Conservation (phyloP, 2,113 vertebrate species). For the Hyperoodon ampullatus region DNA sequence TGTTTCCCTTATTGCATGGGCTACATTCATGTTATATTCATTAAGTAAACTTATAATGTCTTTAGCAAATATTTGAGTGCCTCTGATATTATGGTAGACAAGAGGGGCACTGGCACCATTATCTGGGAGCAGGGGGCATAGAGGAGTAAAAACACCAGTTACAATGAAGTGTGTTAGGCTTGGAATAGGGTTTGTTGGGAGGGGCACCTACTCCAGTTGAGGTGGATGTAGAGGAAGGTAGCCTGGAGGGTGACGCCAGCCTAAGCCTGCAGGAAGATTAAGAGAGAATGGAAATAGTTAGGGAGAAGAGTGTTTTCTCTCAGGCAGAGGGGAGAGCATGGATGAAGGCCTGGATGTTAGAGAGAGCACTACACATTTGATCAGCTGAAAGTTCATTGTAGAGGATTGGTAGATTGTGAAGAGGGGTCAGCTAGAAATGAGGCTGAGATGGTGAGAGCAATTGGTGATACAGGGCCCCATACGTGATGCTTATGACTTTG, state of each 20-base stretch:
- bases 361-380: neutral
- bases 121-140: neutral
- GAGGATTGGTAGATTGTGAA: neutral
- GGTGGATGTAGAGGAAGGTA: neutral
- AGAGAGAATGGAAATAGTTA: neutral
- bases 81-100: neutral
- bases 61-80: neutral
- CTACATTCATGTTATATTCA: neutral
- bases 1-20: neutral
- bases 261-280: neutral
- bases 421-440: neutral
- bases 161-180: neutral
- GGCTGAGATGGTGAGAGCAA: neutral
- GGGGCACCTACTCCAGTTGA: neutral
- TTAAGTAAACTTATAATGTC: slow-evolving; percentile 14
- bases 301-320: neutral
- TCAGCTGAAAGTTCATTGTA: neutral
- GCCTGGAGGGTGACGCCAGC: neutral
- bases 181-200: neutral
- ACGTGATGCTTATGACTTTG: slow-evolving; percentile 39
- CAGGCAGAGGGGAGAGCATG: neutral
- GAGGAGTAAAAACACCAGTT: neutral
- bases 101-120: neutral
- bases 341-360: neutral
- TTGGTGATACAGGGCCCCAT: neutral